Base-by-base conservation (phyloP, 2,797 vertebrate species). In the Sphaeramia orbicularis region DNA sequence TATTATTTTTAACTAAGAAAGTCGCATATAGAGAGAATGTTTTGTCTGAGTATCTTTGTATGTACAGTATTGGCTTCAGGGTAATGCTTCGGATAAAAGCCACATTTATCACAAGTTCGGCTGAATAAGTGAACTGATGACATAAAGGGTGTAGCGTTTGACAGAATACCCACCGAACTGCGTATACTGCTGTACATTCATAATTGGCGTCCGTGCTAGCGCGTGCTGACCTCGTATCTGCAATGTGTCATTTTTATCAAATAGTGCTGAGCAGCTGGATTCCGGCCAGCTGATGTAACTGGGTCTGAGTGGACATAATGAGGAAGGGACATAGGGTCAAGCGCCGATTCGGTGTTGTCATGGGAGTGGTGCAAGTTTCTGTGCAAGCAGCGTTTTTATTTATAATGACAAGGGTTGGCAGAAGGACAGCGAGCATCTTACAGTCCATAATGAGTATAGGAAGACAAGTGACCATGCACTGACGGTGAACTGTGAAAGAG, bases 291-390 rank as follows among this genome's bases (percentile, higher is more conserved):
- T 75, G 75, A 83, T 77, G 76, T 50, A 67, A 65, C 67, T 57
- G 61, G 47, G 73, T 66, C 64, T 81, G 76, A 87, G 72, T 70
- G 71, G 35, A 54, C 62, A 10, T 84, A 86, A 89, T 84, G 76
- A 86, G 74, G 41, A 76, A 15, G 50, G 76, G 75, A 70, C 65
- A 62, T 19, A 49, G 36, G 64, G 84, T 76, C 61, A 42, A 75
- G 71, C 50, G 4, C 65, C 47, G 60, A 76, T 57, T 35, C 68
- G 76, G 59, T n/a, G 74, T 81, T 74, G 86, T 72, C 77, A 63
- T 24, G 32, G 57, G 41, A 43, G 54, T 14, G 30, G 52, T 15
- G 30, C 71, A 60, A 52, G 50, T 43, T 57, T 69, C 49, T 70
- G 72, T 78, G 71, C 61, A 59, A 80, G 61, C 9, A 3, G 63